Evolutionary conservation across 2,113 vertebrate species (phyloP).

Genomic region (Neomonachus schauinslandi): DNA sequence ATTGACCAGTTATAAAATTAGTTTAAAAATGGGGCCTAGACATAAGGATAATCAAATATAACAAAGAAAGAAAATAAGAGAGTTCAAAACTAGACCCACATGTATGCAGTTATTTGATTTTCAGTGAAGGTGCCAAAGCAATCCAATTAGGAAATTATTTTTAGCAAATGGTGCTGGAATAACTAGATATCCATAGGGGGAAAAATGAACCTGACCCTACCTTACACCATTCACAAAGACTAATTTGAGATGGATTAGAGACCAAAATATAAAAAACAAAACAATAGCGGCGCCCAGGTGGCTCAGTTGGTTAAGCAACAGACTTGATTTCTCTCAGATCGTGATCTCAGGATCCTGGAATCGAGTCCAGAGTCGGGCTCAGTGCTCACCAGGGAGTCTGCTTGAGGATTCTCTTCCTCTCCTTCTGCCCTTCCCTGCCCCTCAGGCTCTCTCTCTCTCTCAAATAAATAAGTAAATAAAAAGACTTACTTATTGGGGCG

Average conservation of each 20-base stretch:
- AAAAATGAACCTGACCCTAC: not conserved
- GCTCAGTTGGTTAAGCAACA: not conserved
- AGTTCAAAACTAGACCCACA: not conserved
- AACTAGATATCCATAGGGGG: not conserved
- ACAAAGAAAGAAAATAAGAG: not conserved
- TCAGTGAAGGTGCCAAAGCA: not conserved
- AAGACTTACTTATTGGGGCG: too few relatives aligned
- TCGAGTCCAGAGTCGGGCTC: not conserved
- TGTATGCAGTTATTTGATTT: not conserved
- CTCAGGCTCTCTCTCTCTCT: not conserved
- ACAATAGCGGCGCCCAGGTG: not conserved
- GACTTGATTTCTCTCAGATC: not conserved
- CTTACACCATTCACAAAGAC: not conserved
- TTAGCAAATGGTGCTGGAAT: not conserved
- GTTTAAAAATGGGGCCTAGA: not conserved
- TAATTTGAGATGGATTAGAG: not conserved
- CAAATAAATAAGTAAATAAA: not conserved
- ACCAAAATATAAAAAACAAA: not conserved
- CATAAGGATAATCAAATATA: not conserved
- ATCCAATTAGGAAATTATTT: not conserved
- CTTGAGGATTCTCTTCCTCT: not conserved
- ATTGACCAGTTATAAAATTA: not conserved
- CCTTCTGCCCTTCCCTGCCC: not conserved
- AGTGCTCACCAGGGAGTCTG: not conserved
- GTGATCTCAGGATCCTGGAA: not conserved